Evolutionary conservation across 2,797 vertebrate genomes (phyloP).

Genomic region (Sebastes dallii): DNA sequence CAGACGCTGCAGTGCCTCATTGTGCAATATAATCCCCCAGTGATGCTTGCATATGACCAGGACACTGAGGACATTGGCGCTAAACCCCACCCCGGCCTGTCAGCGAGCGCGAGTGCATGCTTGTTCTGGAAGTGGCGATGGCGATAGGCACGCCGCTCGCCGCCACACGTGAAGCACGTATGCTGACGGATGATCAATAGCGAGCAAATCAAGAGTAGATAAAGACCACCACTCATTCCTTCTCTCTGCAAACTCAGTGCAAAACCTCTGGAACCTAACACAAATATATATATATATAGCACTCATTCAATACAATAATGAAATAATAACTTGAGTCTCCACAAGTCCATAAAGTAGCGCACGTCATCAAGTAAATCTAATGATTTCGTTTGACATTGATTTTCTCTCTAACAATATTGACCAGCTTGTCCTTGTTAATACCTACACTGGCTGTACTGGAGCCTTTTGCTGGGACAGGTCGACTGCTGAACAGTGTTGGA

Average conservation of each 20-base stretch:
- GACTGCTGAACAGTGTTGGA: conserved; percentile 4
- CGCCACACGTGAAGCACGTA: background rate
- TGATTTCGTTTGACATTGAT: conserved; percentile 27
- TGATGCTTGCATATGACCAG: conserved; percentile 78
- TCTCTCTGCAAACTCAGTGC: background rate
- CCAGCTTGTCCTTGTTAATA: conserved; percentile 17
- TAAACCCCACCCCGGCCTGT: conserved; percentile 61
- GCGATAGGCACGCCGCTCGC: background rate
- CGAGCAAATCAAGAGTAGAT: background rate
- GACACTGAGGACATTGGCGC: conserved; percentile 76
- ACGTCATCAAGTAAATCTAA: conserved; percentile 5
- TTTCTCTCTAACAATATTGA: conserved; percentile 15
- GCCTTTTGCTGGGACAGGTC: conserved; percentile 16
- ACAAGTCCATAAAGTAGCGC: background rate
- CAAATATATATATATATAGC: background rate
- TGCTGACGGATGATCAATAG: background rate
- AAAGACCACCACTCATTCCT: background rate
- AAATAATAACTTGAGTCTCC: background rate
- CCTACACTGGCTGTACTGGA: background rate
- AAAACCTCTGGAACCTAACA: background rate
- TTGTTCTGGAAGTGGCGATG: conserved; percentile 26
- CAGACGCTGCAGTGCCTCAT: conserved; percentile 79
- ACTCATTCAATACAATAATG: background rate
- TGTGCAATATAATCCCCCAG: conserved; percentile 80
- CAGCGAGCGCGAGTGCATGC: conserved; percentile 16